Evolutionary conservation across 2,113 vertebrate species (phyloP).

Genomic region (Sceloporus undulatus): DNA sequence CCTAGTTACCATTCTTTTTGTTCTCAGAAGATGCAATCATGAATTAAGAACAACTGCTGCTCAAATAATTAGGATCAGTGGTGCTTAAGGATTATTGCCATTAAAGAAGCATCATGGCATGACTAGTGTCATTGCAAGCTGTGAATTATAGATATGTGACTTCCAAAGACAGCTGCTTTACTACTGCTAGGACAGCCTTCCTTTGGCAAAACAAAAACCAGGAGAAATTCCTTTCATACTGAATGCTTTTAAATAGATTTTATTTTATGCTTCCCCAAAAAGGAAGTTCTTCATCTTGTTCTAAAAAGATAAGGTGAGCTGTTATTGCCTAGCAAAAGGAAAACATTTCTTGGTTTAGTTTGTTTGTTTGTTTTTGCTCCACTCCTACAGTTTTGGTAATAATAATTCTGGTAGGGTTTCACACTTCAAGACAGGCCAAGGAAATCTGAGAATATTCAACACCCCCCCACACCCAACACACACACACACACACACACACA

Average conservation of each 20-base stretch:
- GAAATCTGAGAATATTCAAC: background rate
- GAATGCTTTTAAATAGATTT: background rate
- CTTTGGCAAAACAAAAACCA: background rate
- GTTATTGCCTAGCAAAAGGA: too few species aligned
- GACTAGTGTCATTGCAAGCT: conserved; percentile 52
- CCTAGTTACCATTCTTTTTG: conserved; percentile 50
- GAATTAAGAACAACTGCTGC: conserved; percentile 70
- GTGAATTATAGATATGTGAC: conserved; percentile 67
- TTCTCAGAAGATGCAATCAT: conserved; percentile 62
- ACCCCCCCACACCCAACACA: too few species aligned
- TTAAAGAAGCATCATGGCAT: conserved; percentile 69
- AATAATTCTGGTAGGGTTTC: background rate
- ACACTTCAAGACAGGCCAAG: background rate
- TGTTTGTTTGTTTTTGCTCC: background rate
- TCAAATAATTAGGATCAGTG: conserved; percentile 72
- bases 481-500: too few species aligned
- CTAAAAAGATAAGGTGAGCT: background rate
- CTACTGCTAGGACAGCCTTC: conserved; percentile 55
- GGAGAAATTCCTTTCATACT: background rate
- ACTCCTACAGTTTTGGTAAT: background rate
- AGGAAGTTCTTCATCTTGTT: background rate
- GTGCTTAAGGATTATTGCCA: conserved; percentile 74
- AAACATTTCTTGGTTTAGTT: too few species aligned
- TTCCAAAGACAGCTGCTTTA: conserved; percentile 68
- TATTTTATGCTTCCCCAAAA: background rate